These are phyloP conservation scores for Notolepis coatsorum DNA, from an alignment of 2,797 vertebrate species.

Conservation along the genomic window DNA sequence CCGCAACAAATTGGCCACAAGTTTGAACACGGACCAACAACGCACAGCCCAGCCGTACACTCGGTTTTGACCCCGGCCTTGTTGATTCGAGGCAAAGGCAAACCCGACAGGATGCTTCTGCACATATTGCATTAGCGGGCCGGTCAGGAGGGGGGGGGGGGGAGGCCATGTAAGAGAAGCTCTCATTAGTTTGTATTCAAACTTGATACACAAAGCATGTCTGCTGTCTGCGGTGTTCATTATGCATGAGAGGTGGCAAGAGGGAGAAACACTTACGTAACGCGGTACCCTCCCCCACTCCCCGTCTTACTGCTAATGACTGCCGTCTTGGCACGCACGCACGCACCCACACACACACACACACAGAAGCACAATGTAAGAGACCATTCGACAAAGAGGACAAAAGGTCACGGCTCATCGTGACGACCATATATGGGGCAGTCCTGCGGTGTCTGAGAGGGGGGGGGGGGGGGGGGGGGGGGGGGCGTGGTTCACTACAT, in stretches of 20 bases:
- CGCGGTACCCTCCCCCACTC: conserved; percentile 61
- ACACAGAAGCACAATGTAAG: conserved; percentile 31
- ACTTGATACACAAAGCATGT: conserved; percentile 74
- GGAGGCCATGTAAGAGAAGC: conserved; percentile 67
- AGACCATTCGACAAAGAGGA: conserved; percentile 13
- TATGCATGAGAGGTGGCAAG: conserved; percentile 75
- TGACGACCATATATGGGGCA: neutral
- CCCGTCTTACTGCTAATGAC: conserved; percentile 41
- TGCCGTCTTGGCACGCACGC: conserved; percentile 21
- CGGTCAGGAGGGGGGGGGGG: too few relatives aligned
- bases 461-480: too few relatives aligned
- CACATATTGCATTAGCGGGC: conserved; percentile 67
- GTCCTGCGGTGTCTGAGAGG: neutral
- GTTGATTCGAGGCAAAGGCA: conserved; percentile 59
- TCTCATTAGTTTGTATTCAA: conserved; percentile 76
- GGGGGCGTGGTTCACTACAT: too few relatives aligned
- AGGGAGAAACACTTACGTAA: conserved; percentile 79
- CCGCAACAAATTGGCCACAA: too few relatives aligned
- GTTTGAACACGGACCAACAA: too few relatives aligned
- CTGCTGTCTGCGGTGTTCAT: conserved; percentile 78
- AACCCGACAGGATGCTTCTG: conserved; percentile 66
- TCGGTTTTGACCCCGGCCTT: too few relatives aligned
- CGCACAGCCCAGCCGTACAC: too few relatives aligned
- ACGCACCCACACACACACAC: conserved; percentile 52
- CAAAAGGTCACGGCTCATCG: conserved; percentile 7